Evolutionary conservation across 2,888 invertebrate genomes (phyloP).

Genomic region (Drosophila prostipennis): DNA sequence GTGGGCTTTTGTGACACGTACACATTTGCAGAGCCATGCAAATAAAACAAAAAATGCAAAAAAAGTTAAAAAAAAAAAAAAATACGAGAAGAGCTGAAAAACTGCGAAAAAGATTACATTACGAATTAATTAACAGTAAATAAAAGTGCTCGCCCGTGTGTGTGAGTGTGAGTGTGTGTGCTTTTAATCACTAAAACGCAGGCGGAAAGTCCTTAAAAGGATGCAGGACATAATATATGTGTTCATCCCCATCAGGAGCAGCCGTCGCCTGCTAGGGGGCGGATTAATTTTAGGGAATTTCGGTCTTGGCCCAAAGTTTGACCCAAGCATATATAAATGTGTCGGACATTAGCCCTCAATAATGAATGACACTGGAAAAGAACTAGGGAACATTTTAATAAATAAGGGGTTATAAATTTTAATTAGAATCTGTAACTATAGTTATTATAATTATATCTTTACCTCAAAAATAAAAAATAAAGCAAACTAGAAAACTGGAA

Average conservation of each 20-base stretch:
- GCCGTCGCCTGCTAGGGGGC: not conserved
- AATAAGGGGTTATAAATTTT: no score
- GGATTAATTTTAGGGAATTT: slow-evolving; percentile 58
- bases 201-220: not conserved
- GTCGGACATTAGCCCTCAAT: not conserved
- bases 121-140: slow-evolving; percentile 55
- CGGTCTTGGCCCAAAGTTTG: slow-evolving; percentile 20
- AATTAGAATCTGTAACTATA: no score
- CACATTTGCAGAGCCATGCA: slow-evolving; percentile 1
- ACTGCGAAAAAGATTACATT: slow-evolving; percentile 41
- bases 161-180: slow-evolving; percentile 1
- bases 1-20: slow-evolving; percentile 21
- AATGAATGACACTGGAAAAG: not conserved
- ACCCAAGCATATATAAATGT: slow-evolving; percentile 10
- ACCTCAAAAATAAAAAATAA: no score
- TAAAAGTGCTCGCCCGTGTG: slow-evolving; percentile 10
- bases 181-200: slow-evolving; percentile 28
- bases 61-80: not conserved
- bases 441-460: no score
- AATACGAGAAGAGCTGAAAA: not conserved
- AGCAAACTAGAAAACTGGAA: no score
- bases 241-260: not conserved
- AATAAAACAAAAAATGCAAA: not conserved
- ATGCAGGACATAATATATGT: not conserved
- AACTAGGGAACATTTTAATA: not conserved